These are phyloP conservation scores for Etheostoma spectabile DNA, from an alignment of 2,113 vertebrate species.

Conservation along the genomic window DNA sequence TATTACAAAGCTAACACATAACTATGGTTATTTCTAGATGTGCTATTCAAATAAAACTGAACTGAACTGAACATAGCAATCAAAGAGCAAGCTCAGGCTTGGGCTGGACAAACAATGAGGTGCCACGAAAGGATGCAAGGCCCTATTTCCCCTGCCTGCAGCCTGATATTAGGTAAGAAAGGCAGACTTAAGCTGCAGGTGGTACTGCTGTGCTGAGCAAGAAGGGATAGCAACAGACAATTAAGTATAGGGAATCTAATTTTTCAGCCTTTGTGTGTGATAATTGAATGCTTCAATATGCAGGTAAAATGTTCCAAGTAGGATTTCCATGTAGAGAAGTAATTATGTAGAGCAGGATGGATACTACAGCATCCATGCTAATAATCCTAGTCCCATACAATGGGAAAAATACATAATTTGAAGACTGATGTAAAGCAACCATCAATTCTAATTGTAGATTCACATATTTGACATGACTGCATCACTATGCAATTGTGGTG, in stretches of 20 bases:
- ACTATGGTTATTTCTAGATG: no score
- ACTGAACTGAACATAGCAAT: background rate
- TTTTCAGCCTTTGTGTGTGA: background rate
- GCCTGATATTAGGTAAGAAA: constrained; percentile 5
- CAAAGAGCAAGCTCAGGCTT: background rate
- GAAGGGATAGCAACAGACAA: background rate
- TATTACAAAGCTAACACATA: background rate
- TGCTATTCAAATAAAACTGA: no score
- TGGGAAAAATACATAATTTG: background rate
- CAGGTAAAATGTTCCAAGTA: background rate
- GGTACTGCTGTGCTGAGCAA: constrained; percentile 32
- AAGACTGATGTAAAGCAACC: constrained; percentile 2
- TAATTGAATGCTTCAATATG: background rate
- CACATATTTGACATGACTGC: constrained; percentile 4
- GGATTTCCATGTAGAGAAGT: background rate
- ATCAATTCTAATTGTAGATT: constrained; percentile 12
- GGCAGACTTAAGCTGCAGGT: constrained; percentile 37
- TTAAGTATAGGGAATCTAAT: background rate
- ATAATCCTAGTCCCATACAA: background rate
- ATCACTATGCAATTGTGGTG: background rate
- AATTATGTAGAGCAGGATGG: background rate
- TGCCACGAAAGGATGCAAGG: constrained; percentile 12
- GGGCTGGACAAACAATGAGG: constrained; percentile 7
- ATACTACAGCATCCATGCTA: background rate
- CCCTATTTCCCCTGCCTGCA: background rate